Evolutionary conservation across 2,113 vertebrate species (phyloP), one percentile per base, ranked within the genome.

Genomic region (Chascanopsetta lugubris): DNA sequence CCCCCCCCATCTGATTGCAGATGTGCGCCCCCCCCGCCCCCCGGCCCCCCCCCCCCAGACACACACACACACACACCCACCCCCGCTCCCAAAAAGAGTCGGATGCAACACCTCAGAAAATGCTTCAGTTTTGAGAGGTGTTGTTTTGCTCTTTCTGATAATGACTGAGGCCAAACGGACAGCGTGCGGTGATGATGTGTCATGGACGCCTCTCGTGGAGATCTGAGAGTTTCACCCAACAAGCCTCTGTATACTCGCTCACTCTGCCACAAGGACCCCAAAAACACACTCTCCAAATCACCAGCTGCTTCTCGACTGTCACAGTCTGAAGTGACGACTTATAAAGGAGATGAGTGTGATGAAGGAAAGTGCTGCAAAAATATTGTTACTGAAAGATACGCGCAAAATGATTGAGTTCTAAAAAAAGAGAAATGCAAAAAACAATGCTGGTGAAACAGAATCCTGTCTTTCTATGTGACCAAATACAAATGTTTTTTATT

Each of bases 81-180:
- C n/a, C n/a, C n/a, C n/a, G n/a, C n/a, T n/a, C n/a, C n/a, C n/a
- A 76, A 73, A 56, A 66, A 76, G 70, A 67, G 48, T 67, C 71
- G 67, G 61, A 63, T 58, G 60, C 58, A 55, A 48, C 64, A 42
- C 53, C 53, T 36, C 32, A 34, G 59, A 74, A 42, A 64, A 72
- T 20, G 56, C 61, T 30, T 40, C 48, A 20, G 43, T 65, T 46
- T 10, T 63, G 61, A 67, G 64, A 64, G 60, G 43, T 63, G 56
- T 29, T 65, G 60, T 85, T n/a, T 87, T 80, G 59, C 77, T 82
- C n/a, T 68, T 69, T 34, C 61, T 61, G 62, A 79, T 85, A 74
- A 80, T 84, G 81, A 77, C 80, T 82, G 59, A 78, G 42, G 29
- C 59, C 25, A 29, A 49, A 67, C 68, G 26, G 10, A 83, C 64